These are phyloP conservation scores for Zoanthus sociatus DNA, from an alignment of 92 coral and sea anemone species.

Conservation along the genomic window DNA sequence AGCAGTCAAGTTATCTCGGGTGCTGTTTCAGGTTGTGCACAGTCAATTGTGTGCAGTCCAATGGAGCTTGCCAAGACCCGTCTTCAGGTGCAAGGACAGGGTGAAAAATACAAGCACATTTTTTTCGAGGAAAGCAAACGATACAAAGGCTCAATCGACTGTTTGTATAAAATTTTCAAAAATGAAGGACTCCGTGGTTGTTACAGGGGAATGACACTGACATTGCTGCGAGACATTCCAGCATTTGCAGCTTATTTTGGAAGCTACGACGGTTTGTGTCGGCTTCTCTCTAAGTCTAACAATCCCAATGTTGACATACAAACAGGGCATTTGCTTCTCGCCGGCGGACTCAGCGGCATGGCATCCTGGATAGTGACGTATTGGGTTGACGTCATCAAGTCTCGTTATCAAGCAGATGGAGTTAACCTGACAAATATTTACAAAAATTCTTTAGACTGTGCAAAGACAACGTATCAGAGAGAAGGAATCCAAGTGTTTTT, in stretches of 20 bases:
- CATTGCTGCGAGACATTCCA: constrained; percentile 82
- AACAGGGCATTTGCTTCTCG: constrained; percentile 68
- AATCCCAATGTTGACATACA: constrained; percentile 63
- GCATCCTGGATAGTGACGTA: constrained; percentile 87
- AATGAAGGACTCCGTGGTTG: constrained; percentile 79
- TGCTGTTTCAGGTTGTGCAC: constrained; percentile 85
- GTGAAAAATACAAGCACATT: constrained; percentile 42
- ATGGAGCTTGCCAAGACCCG: constrained; percentile 94
- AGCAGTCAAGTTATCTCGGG: constrained; percentile 78
- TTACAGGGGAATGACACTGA: constrained; percentile 80
- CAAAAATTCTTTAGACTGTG: constrained; percentile 75
- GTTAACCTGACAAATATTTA: constrained; percentile 61
- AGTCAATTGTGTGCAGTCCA: constrained; percentile 84
- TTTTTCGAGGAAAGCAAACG: constrained; percentile 54
- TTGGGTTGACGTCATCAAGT: constrained; percentile 87
- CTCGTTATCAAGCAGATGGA: constrained; percentile 92
- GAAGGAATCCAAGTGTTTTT: constrained; percentile 80
- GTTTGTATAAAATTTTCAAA: constrained; percentile 75
- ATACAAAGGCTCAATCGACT: constrained; percentile 86
- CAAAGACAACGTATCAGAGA: constrained; percentile 64
- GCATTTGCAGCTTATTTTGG: constrained; percentile 89
- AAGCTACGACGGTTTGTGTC: constrained; percentile 78
- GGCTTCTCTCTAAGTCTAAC: constrained; percentile 60
- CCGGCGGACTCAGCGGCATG: constrained; percentile 93
- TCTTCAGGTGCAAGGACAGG: constrained; percentile 91